Evolutionary conservation across 1,140 invertebrate species (phyloP).

Genomic region (Drosophila pectinifera): DNA sequence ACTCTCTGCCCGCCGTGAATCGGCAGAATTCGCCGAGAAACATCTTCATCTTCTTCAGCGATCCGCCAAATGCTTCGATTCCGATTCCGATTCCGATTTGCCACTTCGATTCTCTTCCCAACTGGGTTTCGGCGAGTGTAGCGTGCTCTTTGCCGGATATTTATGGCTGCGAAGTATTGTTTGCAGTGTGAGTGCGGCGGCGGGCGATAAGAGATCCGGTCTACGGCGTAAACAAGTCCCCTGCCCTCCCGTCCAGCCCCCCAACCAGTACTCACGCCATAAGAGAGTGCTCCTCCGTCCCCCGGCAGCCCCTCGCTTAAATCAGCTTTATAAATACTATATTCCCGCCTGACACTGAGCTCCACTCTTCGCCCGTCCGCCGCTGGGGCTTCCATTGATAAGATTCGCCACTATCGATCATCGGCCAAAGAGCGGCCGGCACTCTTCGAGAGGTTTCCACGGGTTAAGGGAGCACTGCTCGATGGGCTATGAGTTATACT

Average conservation of each 20-base stretch:
- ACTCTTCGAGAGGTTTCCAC: slow-evolving; percentile 43
- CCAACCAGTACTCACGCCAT: slow-evolving; percentile 28
- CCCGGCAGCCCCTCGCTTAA: background rate
- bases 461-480: slow-evolving; percentile 39
- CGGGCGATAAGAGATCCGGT: slow-evolving; percentile 38
- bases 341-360: background rate
- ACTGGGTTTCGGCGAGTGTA: slow-evolving; percentile 44
- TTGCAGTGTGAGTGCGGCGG: slow-evolving; percentile 30
- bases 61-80: slow-evolving; percentile 9
- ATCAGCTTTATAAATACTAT: slow-evolving; percentile 47
- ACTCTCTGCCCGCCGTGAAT: slow-evolving; percentile 58
- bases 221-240: slow-evolving; percentile 44
- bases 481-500: slow-evolving; percentile 2
- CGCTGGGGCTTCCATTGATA: slow-evolving; percentile 28
- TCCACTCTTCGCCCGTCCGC: slow-evolving; percentile 16
- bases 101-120: slow-evolving; percentile 31
- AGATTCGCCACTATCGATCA: slow-evolving; percentile 39
- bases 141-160: slow-evolving; percentile 37
- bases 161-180: slow-evolving; percentile 36
- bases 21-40: slow-evolving; percentile 55
- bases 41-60: slow-evolving; percentile 45
- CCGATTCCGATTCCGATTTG: slow-evolving; percentile 9
- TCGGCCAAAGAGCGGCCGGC: slow-evolving; percentile 15
- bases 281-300: slow-evolving; percentile 42
- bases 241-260: background rate